Evolutionary conservation across 2,113 vertebrate species (phyloP).

Genomic region (Pseudopipra pipra): DNA sequence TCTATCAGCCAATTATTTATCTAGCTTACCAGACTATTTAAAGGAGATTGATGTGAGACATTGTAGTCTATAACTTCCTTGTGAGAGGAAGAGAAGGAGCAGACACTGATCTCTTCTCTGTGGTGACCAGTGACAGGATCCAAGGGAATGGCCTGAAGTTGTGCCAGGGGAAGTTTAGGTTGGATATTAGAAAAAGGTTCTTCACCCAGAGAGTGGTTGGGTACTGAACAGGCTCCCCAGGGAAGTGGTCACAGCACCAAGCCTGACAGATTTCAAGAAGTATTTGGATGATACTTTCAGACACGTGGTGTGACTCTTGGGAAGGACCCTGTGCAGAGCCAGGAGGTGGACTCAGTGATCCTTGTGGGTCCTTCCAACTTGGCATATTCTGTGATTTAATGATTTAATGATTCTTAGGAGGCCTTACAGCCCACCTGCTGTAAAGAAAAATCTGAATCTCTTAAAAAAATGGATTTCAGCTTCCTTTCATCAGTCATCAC

Average conservation of each 20-base stretch:
- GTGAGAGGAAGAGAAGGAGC: background rate
- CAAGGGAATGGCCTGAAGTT: background rate
- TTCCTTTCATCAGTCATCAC: background rate
- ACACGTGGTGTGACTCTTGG: background rate
- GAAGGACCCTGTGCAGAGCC: background rate
- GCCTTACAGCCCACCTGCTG: background rate
- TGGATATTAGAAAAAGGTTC: background rate
- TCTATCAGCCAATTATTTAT: background rate
- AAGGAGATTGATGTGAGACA: background rate
- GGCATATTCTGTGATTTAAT: background rate
- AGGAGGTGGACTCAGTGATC: background rate
- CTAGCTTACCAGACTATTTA: background rate
- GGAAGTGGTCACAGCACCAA: background rate
- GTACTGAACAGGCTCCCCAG: background rate
- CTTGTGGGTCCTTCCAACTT: background rate
- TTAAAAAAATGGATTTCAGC: background rate
- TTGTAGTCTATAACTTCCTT: background rate
- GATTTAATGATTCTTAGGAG: background rate
- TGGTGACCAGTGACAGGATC: background rate
- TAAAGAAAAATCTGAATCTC: background rate
- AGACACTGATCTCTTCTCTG: background rate
- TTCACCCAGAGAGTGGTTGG: background rate
- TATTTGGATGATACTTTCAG: background rate
- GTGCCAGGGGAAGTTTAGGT: background rate
- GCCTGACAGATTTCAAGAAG: background rate